These are phyloP conservation scores for Hypolimnas misippus DNA, from an alignment of 2,888 invertebrate genomes.

Conservation along the genomic window DNA sequence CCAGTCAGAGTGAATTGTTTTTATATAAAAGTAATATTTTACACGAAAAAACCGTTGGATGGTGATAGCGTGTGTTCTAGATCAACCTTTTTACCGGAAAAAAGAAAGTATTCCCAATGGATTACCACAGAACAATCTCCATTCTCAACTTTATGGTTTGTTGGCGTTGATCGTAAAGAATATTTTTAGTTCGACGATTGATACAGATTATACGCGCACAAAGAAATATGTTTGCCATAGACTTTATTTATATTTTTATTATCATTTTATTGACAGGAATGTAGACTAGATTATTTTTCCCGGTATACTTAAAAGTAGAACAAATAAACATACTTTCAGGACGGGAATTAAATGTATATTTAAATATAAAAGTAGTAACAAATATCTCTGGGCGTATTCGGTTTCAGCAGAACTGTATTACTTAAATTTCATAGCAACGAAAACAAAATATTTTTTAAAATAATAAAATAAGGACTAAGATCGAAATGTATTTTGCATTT, in stretches of 20 bases:
- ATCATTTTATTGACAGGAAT: background rate
- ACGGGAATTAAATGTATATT: background rate
- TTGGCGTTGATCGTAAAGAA: slow-evolving; percentile 1
- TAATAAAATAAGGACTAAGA: too few relatives aligned
- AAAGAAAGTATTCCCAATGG: background rate
- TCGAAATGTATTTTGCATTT: too few relatives aligned
- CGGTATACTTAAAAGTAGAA: background rate
- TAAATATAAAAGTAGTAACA: background rate
- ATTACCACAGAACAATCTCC: background rate
- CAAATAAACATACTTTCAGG: background rate
- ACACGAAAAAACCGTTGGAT: too few relatives aligned
- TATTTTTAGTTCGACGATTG: slow-evolving; percentile 9
- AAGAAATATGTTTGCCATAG: background rate
- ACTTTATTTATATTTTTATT: background rate
- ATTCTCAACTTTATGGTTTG: background rate
- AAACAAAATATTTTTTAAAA: too few relatives aligned
- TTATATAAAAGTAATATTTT: too few relatives aligned
- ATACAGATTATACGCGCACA: background rate
- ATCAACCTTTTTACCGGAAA: background rate
- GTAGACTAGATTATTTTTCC: background rate
- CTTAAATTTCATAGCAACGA: too few relatives aligned
- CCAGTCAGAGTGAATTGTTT: too few relatives aligned
- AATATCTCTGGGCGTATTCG: background rate
- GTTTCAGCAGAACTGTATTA: too few relatives aligned
- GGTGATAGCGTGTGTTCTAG: too few relatives aligned